A percentile compares a stretch with the other conserved stretches of the same genome.
These are phyloP conservation scores for Plecturocebus donacophilus DNA, from an alignment of 2,113 vertebrate species.

Conservation along the genomic window DNA sequence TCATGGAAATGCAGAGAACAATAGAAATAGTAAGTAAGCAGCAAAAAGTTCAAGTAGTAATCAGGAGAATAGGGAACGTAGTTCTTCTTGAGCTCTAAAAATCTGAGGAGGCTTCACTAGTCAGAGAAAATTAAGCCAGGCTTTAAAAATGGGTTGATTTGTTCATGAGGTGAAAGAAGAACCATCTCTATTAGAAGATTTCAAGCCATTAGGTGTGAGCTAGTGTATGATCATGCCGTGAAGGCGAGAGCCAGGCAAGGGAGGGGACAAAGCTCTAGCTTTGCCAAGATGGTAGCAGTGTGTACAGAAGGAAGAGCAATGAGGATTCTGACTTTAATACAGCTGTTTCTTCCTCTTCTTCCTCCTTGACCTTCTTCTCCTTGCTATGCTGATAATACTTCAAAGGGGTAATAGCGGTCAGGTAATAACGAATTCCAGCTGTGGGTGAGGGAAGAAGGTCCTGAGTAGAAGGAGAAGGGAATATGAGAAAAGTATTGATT, in stretches of 20 bases:
- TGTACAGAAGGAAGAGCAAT: not conserved
- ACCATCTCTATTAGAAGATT: not conserved
- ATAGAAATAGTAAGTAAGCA: not conserved
- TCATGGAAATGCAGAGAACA: not conserved
- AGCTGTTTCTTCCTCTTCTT: not conserved
- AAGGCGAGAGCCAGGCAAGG: not conserved
- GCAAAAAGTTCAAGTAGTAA: not conserved
- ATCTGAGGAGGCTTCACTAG: not conserved
- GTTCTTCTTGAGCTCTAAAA: not conserved
- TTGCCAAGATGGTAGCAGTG: not conserved
- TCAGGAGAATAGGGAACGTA: not conserved
- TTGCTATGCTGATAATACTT: not conserved
- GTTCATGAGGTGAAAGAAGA: not conserved
- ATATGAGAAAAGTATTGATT: not conserved
- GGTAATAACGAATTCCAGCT: not conserved
- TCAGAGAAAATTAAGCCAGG: not conserved
- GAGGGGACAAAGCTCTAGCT: not conserved
- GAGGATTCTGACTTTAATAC: not conserved
- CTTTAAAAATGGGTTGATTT: not conserved
- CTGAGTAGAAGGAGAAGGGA: not conserved
- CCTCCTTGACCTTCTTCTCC: not conserved
- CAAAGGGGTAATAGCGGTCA: not conserved
- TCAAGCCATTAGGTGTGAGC: not conserved
- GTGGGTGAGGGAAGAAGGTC: not conserved
- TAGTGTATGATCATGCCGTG: fast-evolving